Base-by-base conservation (phyloP, 2,797 vertebrate genomes). In the Chrysocyon brachyurus region DNA sequence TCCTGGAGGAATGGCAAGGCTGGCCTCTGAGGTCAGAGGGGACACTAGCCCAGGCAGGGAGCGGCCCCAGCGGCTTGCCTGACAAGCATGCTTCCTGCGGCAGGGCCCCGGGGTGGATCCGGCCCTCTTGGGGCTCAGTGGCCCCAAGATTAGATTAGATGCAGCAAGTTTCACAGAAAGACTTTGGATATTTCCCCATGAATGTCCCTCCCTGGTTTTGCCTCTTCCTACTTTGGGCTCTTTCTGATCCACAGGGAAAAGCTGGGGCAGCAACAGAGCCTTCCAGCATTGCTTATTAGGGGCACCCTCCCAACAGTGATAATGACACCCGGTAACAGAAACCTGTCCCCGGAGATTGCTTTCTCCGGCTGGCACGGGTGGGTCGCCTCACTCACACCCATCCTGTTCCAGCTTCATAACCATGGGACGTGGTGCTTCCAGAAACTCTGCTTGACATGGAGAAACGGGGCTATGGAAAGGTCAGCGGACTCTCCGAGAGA, bases 221-320 rank as follows among this genome's bases (percentile, higher is more conserved):
- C n/a, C 70, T 22, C n/a, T 26, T 77, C n/a, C 59, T 26, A 11
- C 63, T 22, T 40, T 5, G 2, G 59, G 15, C 9, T 9, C 66
- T 57, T 49, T 57, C 70, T 88, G 0, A 4, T 28, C 70, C 46
- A 26, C 26, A n/a, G 31, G 28, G 14, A 54, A 70, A 59, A 28
- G 73, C 52, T 26, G 40, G 17, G 68, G 2, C 77, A 6, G 36
- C 31, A 3, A 0, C 1, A 11, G 16, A 52, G 31, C 17, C 46
- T 4, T 16, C 36, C 3, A 1, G 16, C 9, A 0, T 4, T 8
- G 57, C 59, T 28, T 4, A 2, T 4, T 9, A 19, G 49, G 19
- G 31, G 19, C 24, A 1, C 85, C 49, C 0, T 16, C 78, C 26
- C 31, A 17, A 0, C 2, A 8, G 57, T 5, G 40, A 28, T 2